A percentile compares a stretch with the other conserved stretches of the same genome.
Conservation (phyloP, 2,113 vertebrate species). For the Nesospiza acunhae region DNA sequence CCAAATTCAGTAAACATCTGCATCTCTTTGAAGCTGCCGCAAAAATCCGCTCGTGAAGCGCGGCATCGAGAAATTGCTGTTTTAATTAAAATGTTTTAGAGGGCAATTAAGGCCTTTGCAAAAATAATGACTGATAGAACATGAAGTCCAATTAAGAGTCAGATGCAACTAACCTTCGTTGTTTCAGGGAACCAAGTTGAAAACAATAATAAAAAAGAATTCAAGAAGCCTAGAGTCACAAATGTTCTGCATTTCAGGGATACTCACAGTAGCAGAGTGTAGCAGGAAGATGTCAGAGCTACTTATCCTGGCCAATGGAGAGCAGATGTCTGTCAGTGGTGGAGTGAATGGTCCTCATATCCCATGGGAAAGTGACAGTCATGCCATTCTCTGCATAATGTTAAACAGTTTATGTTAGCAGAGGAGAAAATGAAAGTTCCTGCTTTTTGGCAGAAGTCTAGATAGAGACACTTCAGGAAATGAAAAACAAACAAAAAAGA, state of each 20-base stretch:
- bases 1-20: slow-evolving; percentile 41
- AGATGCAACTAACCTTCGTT: not conserved
- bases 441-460: not conserved
- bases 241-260: not conserved
- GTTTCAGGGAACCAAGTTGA: not conserved
- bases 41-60: not conserved
- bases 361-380: not conserved
- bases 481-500: not conserved
- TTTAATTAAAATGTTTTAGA: slow-evolving; percentile 50
- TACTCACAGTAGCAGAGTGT: not conserved
- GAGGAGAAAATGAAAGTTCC: not conserved
- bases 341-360: not conserved
- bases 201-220: not conserved
- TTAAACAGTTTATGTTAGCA: not conserved
- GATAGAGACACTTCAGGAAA: not conserved
- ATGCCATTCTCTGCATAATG: not conserved
- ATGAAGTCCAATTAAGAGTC: not conserved
- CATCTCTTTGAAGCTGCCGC: slow-evolving; percentile 24
- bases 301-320: not conserved
- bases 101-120: slow-evolving; percentile 36
- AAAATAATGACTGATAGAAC: slow-evolving; percentile 36
- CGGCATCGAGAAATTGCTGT: not conserved
- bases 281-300: not conserved
- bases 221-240: not conserved
- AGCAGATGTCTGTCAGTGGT: not conserved